Percentiles rank a stretch among this genome's conserved stretches.
Evolutionary conservation across 2,888 invertebrate genomes (phyloP).

Genomic region (Drosophila percnosoma): DNA sequence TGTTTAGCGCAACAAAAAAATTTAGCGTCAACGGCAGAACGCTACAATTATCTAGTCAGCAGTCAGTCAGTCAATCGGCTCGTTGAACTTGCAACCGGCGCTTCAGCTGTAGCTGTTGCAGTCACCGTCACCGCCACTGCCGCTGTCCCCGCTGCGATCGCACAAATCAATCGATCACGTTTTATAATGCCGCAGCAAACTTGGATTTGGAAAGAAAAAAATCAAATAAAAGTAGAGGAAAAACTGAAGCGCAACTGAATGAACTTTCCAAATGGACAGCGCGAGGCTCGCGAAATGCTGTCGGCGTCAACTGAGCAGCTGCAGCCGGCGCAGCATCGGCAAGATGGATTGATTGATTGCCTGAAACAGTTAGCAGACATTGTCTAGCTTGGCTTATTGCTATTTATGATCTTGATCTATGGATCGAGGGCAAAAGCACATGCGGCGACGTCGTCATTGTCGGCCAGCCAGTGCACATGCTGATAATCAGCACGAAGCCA

Average conservation of each 20-base stretch:
- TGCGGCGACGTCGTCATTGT: conserved; percentile 60
- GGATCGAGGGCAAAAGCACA: conserved; percentile 83
- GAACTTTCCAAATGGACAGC: conserved; percentile 77
- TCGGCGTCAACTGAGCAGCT: conserved; percentile 51
- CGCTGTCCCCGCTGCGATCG: conserved; percentile 65
- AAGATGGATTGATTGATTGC: conserved; percentile 82
- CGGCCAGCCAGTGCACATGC: conserved; percentile 72
- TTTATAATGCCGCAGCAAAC: conserved; percentile 66
- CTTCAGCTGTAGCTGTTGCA: conserved; percentile 38
- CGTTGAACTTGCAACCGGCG: conserved; percentile 81
- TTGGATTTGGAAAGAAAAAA: conserved; percentile 24
- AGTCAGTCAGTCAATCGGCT: conserved; percentile 81
- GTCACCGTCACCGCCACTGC: conserved; percentile 25
- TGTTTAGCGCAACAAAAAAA: conserved; percentile 59
- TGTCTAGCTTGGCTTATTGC: conserved; percentile 80
- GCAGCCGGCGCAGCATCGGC: conserved; percentile 55
- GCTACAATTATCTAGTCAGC: conserved; percentile 84
- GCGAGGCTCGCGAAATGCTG: conserved; percentile 62
- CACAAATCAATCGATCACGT: conserved; percentile 84
- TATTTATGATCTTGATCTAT: conserved; percentile 84
- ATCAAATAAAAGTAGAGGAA: conserved; percentile 35
- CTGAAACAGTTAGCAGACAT: conserved; percentile 83
- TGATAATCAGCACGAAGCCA: conserved; percentile 71
- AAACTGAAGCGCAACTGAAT: conserved; percentile 70
- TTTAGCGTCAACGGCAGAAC: conserved; percentile 67